Base-by-base conservation (phyloP, 2,888 invertebrate genomes). In the Tenthredo livida region DNA sequence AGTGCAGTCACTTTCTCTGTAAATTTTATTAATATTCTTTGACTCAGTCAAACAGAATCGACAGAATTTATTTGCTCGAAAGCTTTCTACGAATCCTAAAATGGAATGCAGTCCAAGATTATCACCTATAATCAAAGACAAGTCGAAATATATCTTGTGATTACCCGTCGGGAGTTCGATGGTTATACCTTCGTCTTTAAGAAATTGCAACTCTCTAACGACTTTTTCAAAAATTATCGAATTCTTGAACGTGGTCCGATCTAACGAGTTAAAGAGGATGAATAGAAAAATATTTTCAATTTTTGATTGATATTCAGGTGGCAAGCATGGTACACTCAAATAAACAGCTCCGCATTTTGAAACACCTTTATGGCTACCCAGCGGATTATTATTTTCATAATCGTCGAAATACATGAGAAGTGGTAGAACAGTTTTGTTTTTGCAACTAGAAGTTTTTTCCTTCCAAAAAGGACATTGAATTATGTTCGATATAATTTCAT, bases 51-150 rank as follows among this genome's bases (percentile, higher is more conserved):
- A 67, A 40, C 73, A 73, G 21, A 73, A 73, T 12, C 73, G 17
- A 43, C 73, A 73, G n/a, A 73, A 73, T 43, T 40, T 21, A 21
- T 43, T 73, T 25, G 73, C 43, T 1, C 40, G 25, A n/a, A 73
- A 73, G 21, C 73, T 73, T 43, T 73, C 40, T 25, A 43, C 40
- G 21, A 43, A 73, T n/a, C 73, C 73, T 43, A 73, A 40, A 25
- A 73, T n/a, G 10, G 43, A 43, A n/a, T 73, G 40, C 9, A 73
- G 21, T 12, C 43, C 40, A 43, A 73, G 43, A 43, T 73, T 73
- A 43, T 73, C 73, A 10, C 77, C 77, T 12, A 77, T 47, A 50
- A 84, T 10, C 58, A 84, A 84, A 1, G 77, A 37, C 17, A 77
- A 65, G n/a, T 61, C 43, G 43, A 77, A 33, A 29, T 29, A 29